Evolutionary conservation across 2,797 vertebrate genomes (phyloP), one percentile per base, ranked within the genome.

Genomic region (Cossypha dichroa): DNA sequence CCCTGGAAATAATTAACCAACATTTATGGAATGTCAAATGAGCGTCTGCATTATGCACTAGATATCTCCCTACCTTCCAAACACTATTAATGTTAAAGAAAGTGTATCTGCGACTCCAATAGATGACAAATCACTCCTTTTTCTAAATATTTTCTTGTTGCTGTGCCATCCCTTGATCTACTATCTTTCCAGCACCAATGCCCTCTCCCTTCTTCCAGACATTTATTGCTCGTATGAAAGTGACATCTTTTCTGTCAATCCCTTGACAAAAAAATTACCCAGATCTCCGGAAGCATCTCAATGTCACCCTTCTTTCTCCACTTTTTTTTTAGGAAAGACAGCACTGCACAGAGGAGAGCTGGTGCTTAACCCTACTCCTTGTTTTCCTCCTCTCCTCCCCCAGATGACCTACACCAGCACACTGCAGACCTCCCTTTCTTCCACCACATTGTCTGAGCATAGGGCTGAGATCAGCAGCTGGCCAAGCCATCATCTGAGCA

Each of bases 401-500:
- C 52, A 59, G 48, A 28, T 45, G 36, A 60, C 20, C 56, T 38
- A n/a, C 29, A 38, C 9, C 33, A 73, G 74, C 46, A 58, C 23
- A 6, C 12, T 15, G 8, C 0, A 34, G 29, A 20, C 3, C 29
- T 67, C 31, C 29, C 31, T 28, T 67, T 33, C 55, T 75, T 31
- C 51, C 33, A 40, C 9, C 4, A 2, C 2, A 0, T 1, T n/a
- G 28, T 20, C 64, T 10, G 29, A 69, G 21, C 2, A 0, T 5
- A 6, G 14, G 22, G 40, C 46, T 52, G 69, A 48, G 45, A 52
- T 7, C 0, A 1, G 48, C 38, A 85, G 34, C 48, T 60, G 66
- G 46, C 33, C 4, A 3, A 76, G 48, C 28, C 38, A 34, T 0
- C 1, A 29, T 7, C 3, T 21, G n/a, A 68, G 51, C 34, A 52